Evolutionary conservation across 2,888 invertebrate species (phyloP).

Genomic region (Elegia similella): DNA sequence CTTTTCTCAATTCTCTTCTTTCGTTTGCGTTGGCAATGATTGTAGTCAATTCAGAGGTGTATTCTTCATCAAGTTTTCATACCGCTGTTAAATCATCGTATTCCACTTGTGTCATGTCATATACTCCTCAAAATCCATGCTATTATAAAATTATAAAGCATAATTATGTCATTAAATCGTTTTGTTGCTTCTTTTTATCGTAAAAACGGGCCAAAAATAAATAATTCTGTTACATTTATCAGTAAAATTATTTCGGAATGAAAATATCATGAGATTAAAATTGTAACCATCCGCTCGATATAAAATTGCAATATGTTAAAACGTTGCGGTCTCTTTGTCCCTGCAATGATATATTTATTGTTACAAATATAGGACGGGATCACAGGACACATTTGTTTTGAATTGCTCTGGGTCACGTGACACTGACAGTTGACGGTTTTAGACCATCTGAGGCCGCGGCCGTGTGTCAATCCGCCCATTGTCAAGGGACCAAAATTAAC

Average conservation of each 20-base stretch:
- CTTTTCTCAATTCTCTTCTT: neutral
- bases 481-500: constrained; percentile 30
- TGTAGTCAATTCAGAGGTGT: neutral
- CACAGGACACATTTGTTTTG: constrained; percentile 14
- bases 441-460: constrained; percentile 43
- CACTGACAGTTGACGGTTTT: constrained; percentile 40
- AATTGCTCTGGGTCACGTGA: constrained; percentile 40
- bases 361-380: constrained; percentile 11
- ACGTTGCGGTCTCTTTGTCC: neutral
- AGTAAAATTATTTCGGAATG: neutral
- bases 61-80: neutral
- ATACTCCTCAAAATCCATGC: too few relatives aligned
- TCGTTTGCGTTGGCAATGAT: neutral
- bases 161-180: too few relatives aligned
- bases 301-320: neutral
- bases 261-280: neutral
- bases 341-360: constrained; percentile 12
- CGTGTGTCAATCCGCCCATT: constrained; percentile 47
- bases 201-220: too few relatives aligned
- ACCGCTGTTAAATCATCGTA: too few relatives aligned
- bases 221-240: too few relatives aligned
- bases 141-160: too few relatives aligned
- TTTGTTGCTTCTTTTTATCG: too few relatives aligned
- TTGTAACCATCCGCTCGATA: neutral
- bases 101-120: neutral